A percentile compares a stretch with the other conserved stretches of the same genome.
These are phyloP conservation scores for Drosophila virilis DNA, from an alignment of 1,140 invertebrate genomes.

Conservation along the genomic window DNA sequence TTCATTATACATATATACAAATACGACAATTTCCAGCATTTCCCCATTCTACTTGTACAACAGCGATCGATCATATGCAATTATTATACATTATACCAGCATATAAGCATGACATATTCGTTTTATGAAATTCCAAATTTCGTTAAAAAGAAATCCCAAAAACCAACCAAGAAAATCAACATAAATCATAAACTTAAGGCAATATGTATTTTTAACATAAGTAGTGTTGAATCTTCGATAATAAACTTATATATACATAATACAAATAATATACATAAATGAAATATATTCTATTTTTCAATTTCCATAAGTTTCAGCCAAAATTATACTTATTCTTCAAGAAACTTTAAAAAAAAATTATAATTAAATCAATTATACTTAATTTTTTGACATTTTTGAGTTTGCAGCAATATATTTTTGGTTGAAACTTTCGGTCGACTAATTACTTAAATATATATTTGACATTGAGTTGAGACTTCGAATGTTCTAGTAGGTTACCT, in stretches of 20 bases:
- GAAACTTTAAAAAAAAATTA: too few species aligned
- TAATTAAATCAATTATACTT: too few species aligned
- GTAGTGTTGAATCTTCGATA: slow-evolving; percentile 81
- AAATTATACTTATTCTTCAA: not conserved
- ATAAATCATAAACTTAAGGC: slow-evolving; percentile 69
- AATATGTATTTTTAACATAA: slow-evolving; percentile 75
- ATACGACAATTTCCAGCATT: slow-evolving; percentile 48
- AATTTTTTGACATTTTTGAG: too few species aligned
- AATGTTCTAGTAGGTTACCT: too few species aligned
- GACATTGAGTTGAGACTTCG: too few species aligned
- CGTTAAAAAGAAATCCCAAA: slow-evolving; percentile 45
- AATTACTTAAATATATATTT: too few species aligned
- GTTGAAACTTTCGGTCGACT: too few species aligned
- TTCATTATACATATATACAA: slow-evolving; percentile 25
- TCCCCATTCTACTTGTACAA: slow-evolving; percentile 66
- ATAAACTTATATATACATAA: slow-evolving; percentile 57
- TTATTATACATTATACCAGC: slow-evolving; percentile 71
- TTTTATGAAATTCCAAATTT: slow-evolving; percentile 78
- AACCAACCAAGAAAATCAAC: slow-evolving; percentile 56
- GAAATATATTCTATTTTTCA: not conserved
- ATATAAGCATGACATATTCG: slow-evolving; percentile 60
- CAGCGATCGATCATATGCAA: slow-evolving; percentile 71
- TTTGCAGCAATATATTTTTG: too few species aligned
- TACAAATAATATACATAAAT: slow-evolving; percentile 22
- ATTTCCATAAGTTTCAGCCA: slow-evolving; percentile 2